These are phyloP conservation scores for Theocolax elegans DNA, from an alignment of 1,140 invertebrate species.

Conservation along the genomic window DNA sequence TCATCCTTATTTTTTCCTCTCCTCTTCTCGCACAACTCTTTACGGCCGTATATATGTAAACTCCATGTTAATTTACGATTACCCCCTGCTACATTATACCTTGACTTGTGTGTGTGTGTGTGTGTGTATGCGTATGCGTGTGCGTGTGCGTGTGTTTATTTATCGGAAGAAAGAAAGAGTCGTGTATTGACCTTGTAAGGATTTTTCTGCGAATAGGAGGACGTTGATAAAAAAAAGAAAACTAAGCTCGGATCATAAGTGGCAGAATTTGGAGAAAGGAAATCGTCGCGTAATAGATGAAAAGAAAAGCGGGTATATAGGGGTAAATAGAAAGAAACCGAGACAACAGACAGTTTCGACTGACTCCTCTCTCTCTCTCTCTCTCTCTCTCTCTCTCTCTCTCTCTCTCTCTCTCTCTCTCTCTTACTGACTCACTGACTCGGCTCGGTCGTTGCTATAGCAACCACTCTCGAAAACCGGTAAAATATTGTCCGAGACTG, in stretches of 20 bases:
- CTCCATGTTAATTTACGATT: no score
- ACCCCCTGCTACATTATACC: no score
- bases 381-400: background rate
- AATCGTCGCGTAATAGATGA: conserved; percentile 56
- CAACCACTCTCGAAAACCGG: conserved; percentile 55
- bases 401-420: conserved; percentile 1
- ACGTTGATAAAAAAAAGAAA: conserved; percentile 10
- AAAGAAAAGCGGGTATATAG: conserved; percentile 51
- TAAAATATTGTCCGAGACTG: conserved; percentile 58
- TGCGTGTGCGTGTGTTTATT: no score
- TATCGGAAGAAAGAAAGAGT: background rate
- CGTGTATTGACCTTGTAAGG: background rate
- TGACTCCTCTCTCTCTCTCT: conserved; percentile 28
- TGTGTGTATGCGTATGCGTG: no score
- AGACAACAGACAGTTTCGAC: conserved; percentile 8
- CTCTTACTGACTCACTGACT: background rate
- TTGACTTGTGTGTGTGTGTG: no score
- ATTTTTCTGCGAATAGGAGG: background rate
- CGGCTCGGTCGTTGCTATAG: conserved; percentile 53
- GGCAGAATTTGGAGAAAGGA: no score
- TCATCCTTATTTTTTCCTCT: background rate
- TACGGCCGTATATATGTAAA: no score
- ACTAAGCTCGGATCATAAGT: conserved; percentile 1
- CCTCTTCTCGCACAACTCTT: no score
- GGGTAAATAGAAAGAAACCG: conserved; percentile 17